Evolutionary conservation across 2,888 invertebrate species (phyloP), one percentile per base, ranked within the genome.

Genomic region (Drosophila affinis): DNA sequence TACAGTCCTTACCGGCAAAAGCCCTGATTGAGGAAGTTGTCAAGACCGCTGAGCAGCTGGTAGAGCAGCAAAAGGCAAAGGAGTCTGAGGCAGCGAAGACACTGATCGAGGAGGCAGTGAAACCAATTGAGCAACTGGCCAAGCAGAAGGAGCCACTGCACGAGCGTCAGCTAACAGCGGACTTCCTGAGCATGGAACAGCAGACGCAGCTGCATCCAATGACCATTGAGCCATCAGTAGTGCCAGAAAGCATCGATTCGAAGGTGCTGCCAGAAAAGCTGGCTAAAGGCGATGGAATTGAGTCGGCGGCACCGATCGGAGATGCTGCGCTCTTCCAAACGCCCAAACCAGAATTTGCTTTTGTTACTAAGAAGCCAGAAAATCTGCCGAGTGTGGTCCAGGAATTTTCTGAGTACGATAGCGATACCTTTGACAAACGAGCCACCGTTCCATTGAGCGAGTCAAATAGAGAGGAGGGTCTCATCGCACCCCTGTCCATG

Each of bases 281-380:
- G 9, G 34, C 17, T 1, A 32, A 34, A 17, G 58, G 46, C 48
- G 91, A 90, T 75, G 90, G 91, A 46, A 91, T 91, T 55, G 90
- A 89, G 48, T 79, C 78, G 3, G 89, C 90, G 3, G 90, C 90
- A 5, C 90, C 90, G 3, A 71, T 89, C 59, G 75, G 81, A 17
- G 76, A 80, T 55, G 75, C 61, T 17, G 79, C 82, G 24, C 74
- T 84, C 14, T 81, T 77, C 64, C 29, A 75, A 9, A 62, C 79
- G 18, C 76, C 79, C 24, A 79, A 81, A 46, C n/a, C 89, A 57
- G 85, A 81, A 7, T 79, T 83, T 47, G 90, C 84, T 71, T 85
- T 88, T 18, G 71, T 89, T 1, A 70, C 69, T 21, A 85, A 78
- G 72, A 87, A 90, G 49, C 78, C 89, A 46, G 76, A 79, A 55